Percentiles rank a stretch among this genome's conserved stretches.
Evolutionary conservation across 2,113 vertebrate genomes (phyloP).

Genomic region (Salvelinus alpinus): DNA sequence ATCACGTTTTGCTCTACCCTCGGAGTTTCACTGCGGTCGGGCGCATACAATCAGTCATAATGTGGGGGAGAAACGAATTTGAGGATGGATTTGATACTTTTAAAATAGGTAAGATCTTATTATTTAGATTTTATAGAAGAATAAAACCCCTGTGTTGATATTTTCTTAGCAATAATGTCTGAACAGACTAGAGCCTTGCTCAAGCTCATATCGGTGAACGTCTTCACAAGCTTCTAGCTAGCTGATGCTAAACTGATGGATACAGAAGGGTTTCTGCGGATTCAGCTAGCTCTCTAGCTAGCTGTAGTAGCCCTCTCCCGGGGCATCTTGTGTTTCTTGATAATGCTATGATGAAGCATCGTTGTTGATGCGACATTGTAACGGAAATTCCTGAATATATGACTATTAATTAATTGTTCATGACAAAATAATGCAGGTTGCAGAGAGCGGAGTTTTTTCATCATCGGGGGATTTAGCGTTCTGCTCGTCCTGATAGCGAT

Average conservation of each 20-base stretch:
- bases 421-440: too few species aligned
- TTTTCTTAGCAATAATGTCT: background rate
- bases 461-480: too few species aligned
- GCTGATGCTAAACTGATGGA: background rate
- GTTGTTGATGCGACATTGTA: too few species aligned
- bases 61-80: constrained; percentile 62
- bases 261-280: too few species aligned
- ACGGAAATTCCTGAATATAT: too few species aligned
- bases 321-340: too few species aligned
- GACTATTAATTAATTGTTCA: too few species aligned
- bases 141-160: background rate
- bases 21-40: background rate
- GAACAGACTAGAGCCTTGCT: background rate
- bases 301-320: too few species aligned
- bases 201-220: background rate
- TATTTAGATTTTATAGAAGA: background rate
- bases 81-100: constrained; percentile 53
- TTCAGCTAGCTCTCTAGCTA: too few species aligned
- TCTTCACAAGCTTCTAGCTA: background rate
- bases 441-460: too few species aligned
- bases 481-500: too few species aligned
- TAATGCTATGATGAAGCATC: too few species aligned
- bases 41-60: constrained; percentile 29
- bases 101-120: constrained; percentile 47
- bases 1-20: constrained; percentile 6